phyloP scores from a whole-genome alignment of 2,888 invertebrate genomes.

The Sesamia inferens region DNA sequence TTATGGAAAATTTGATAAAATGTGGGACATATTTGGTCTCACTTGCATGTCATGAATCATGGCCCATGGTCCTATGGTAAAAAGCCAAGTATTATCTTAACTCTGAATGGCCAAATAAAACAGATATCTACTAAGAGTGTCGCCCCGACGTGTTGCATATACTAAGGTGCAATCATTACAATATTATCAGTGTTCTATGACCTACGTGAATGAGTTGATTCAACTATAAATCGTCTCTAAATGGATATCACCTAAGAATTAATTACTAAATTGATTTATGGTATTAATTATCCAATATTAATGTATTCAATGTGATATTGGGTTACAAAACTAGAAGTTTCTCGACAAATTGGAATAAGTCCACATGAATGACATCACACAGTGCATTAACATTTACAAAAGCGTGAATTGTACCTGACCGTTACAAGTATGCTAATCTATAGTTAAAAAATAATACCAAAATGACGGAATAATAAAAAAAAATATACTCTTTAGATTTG shows the following conservation, averaged over 20 bases:
- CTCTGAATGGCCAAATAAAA: slow-evolving; percentile 3
- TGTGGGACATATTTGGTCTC: neutral
- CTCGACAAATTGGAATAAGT: slow-evolving; percentile 30
- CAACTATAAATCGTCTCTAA: slow-evolving; percentile 43
- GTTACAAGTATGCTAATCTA: slow-evolving; percentile 30
- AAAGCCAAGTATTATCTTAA: slow-evolving; percentile 10
- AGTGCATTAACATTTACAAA: slow-evolving; percentile 48
- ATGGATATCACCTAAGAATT: slow-evolving; percentile 32
- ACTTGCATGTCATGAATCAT: neutral
- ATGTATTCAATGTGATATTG: slow-evolving; percentile 30
- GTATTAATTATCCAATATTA: slow-evolving; percentile 37
- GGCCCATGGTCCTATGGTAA: neutral
- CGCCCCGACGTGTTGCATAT: slow-evolving; percentile 44
- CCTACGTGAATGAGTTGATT: slow-evolving; percentile 58
- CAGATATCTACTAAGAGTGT: slow-evolving; percentile 44
- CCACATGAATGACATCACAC: slow-evolving; percentile 37
- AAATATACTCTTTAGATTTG: slow-evolving; percentile 43
- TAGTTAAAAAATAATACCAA: slow-evolving; percentile 44
- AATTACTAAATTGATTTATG: slow-evolving; percentile 41
- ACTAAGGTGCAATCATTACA: slow-evolving; percentile 52
- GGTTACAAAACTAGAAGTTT: slow-evolving; percentile 28
- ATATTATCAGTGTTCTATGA: slow-evolving; percentile 54
- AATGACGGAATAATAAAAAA: slow-evolving; percentile 48
- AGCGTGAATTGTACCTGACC: slow-evolving; percentile 48
- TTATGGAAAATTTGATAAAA: neutral